Conservation (phyloP, 2,888 invertebrate genomes). For the Metalampra italica region DNA sequence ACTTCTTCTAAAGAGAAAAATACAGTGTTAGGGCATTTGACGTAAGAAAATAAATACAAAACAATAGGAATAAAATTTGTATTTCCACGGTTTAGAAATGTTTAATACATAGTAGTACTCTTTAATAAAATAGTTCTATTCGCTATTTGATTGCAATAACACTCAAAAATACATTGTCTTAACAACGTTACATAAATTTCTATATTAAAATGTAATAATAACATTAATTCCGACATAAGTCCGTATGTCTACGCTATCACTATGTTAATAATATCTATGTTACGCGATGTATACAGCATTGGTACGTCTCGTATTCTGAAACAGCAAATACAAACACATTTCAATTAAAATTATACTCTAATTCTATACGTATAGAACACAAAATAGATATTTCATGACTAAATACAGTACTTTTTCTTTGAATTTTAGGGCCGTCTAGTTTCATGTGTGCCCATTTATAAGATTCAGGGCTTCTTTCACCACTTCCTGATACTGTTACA, state of each 20-base stretch:
- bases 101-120: constrained; percentile 66
- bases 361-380: too few species aligned
- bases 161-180: constrained; percentile 72
- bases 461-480: too few species aligned
- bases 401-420: too few species aligned
- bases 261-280: constrained; percentile 18
- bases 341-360: too few species aligned
- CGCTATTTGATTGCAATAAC: constrained; percentile 65
- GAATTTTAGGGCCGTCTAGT: too few species aligned
- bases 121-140: constrained; percentile 75
- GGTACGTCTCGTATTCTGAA: constrained; percentile 25
- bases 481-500: too few species aligned
- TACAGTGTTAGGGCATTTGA: background rate
- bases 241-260: constrained; percentile 28
- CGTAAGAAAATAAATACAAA: constrained; percentile 41
- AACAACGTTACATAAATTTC: constrained; percentile 60
- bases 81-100: constrained; percentile 63
- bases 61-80: constrained; percentile 75
- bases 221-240: constrained; percentile 29
- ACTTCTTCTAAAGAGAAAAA: too few species aligned
- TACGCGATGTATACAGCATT: constrained; percentile 35
- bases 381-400: too few species aligned
- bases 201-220: constrained; percentile 32
- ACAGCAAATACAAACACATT: background rate
- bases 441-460: too few species aligned